Base-by-base conservation (phyloP, 2,113 vertebrate genomes). In the Dipodomys merriami region DNA sequence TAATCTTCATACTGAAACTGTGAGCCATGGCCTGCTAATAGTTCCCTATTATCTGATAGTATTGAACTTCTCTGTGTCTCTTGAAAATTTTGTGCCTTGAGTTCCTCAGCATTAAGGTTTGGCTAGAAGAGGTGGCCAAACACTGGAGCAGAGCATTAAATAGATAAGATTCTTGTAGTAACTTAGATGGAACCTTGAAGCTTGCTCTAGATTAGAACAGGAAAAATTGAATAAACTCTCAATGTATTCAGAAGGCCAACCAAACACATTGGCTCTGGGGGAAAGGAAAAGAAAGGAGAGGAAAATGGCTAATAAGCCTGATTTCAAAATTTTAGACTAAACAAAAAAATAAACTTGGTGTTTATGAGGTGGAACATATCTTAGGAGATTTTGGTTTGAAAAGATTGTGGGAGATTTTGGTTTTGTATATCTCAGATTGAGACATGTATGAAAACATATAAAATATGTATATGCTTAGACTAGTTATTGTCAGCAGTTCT, bases 161-260 rank as follows among this genome's bases (percentile, higher is more conserved):
- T 22, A 83, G 46, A 72, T 15, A 83, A 33, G 72, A 91, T 79
- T 72, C 69, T 11, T 72, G 67, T 46, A 49, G 10, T 62, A 49
- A 74, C 83, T 73, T 11, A 39, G 67, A 16, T 93, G 60, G 77
- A 6, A 68, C 6, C 13, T 16, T 15, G 49, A 33, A 67, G 25
- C 25, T 35, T 83, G 72, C 44, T 83, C 57, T 86, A 86, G 22
- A 71, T 62, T 78, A 5, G 33, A 90, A 83, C 67, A 4, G 80
- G n/a, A 88, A 68, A 83, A 91, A 90, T n/a, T 79, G 19, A 57
- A 22, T 2, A 35, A 57, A 76, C 76, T 91, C 35, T 84, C 35
- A 85, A 64, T 88, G 22, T 81, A 60, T 71, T 94, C 91, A 77
- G 76, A 85, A 85, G 69, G 44, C 74, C n/a, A 68, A n/a, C 29